Percentiles rank a stretch among this genome's conserved stretches.
Evolutionary conservation across 2,113 vertebrate genomes (phyloP).

Genomic region (Kryptolebias marmoratus): DNA sequence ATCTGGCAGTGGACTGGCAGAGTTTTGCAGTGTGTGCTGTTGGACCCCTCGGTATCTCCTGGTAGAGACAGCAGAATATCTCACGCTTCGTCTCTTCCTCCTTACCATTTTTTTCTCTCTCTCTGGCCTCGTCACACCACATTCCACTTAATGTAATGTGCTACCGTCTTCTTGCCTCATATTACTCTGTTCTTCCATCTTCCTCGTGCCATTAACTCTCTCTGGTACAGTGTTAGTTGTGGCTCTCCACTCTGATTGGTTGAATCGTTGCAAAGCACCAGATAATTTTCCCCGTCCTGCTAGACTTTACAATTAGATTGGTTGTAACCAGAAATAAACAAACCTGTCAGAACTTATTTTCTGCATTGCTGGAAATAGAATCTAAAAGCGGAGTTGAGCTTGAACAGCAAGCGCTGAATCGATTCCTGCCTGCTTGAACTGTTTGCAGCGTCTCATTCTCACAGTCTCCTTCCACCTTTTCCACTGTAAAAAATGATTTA

Average conservation of each 20-base stretch:
- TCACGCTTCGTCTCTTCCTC: conserved; percentile 29
- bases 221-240: conserved; percentile 42
- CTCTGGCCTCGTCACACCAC: not conserved
- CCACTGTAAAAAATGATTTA: not conserved
- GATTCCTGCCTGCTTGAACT: not conserved
- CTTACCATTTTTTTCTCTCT: conserved; percentile 1
- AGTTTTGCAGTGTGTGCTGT: conserved; percentile 50
- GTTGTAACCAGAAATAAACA: conserved; percentile 27
- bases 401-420: not conserved
- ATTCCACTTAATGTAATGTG: conserved; percentile 27
- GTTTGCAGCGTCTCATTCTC: not conserved
- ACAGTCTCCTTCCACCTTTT: not conserved
- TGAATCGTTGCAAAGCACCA: conserved; percentile 44
- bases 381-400: not conserved
- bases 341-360: not conserved
- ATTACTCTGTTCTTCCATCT: conserved; percentile 45
- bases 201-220: conserved; percentile 58
- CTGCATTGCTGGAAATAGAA: not conserved
- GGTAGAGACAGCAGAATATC: conserved; percentile 54
- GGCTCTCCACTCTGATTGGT: conserved; percentile 55
- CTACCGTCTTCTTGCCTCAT: conserved; percentile 43
- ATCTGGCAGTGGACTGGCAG: conserved; percentile 60
- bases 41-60: conserved; percentile 56
- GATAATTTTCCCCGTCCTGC: conserved; percentile 21
- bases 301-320: conserved; percentile 10